phyloP scores from a whole-genome alignment of 2,113 vertebrate species.

The Pterocles gutturalis region DNA sequence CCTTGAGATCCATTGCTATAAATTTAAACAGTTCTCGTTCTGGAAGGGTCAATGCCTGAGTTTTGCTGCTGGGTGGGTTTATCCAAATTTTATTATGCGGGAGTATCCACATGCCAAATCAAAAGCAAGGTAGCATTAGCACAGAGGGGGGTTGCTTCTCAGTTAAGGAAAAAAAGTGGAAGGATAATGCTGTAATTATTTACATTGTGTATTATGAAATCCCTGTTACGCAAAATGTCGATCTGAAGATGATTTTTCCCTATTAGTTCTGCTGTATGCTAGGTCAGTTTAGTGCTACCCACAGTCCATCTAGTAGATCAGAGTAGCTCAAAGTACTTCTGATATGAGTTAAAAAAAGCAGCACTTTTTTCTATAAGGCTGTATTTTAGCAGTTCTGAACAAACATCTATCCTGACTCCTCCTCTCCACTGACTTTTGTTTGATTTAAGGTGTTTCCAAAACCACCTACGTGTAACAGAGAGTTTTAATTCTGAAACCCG shows the following conservation, averaged over 20 bases:
- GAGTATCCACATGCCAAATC: neutral
- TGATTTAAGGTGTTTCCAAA: constrained; percentile 57
- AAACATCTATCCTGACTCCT: constrained; percentile 8
- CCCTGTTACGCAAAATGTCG: neutral
- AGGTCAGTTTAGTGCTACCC: neutral
- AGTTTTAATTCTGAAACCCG: constrained; percentile 1
- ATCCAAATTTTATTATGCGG: accelerated
- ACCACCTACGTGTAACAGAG: neutral
- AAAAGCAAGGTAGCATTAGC: neutral
- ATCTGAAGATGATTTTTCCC: neutral
- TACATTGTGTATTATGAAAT: neutral
- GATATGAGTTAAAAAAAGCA: neutral
- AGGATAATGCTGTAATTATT: neutral
- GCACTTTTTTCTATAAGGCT: neutral
- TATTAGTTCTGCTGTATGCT: neutral
- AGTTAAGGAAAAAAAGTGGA: neutral
- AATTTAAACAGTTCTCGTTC: neutral
- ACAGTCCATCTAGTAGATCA: neutral
- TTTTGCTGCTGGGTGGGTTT: neutral
- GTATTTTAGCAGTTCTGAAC: neutral
- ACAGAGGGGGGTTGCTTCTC: neutral
- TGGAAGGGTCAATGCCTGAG: neutral
- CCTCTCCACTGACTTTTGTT: constrained; percentile 34
- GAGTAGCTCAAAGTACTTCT: neutral
- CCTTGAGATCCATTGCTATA: neutral